phyloP scores from a whole-genome alignment of 2,888 invertebrate species.

The Metopia argyrocephala region DNA sequence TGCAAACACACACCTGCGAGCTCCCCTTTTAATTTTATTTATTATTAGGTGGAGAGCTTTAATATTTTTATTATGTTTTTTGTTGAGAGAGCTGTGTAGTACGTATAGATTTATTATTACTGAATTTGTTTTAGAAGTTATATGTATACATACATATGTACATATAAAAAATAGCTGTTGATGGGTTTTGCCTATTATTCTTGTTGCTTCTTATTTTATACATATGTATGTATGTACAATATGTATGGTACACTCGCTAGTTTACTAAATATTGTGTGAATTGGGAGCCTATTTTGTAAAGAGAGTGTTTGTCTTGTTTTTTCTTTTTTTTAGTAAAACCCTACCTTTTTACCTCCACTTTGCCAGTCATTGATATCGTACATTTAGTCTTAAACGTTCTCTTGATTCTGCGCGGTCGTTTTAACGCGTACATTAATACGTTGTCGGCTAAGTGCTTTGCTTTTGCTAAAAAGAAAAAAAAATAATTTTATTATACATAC shows the following conservation, averaged over 20 bases:
- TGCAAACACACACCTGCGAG: conserved; percentile 57
- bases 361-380: conserved; percentile 61
- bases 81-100: conserved; percentile 2
- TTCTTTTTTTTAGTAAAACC: conserved; percentile 30
- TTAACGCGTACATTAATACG: conserved; percentile 50
- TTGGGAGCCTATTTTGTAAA: conserved; percentile 43
- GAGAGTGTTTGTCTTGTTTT: conserved; percentile 14
- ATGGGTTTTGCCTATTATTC: conserved; percentile 62
- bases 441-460: conserved; percentile 1
- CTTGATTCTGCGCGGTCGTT: conserved; percentile 77
- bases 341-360: conserved; percentile 59
- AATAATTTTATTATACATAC: conserved; percentile 12
- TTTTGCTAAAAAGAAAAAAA: conserved; percentile 14
- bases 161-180: conserved; percentile 32
- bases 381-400: conserved; percentile 76
- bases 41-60: background rate
- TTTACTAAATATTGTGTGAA: conserved; percentile 49
- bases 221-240: too few relatives aligned
- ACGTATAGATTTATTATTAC: conserved; percentile 9
- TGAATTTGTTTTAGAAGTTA: too few relatives aligned
- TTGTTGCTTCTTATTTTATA: conserved; percentile 49
- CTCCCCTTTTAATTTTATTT: conserved; percentile 35
- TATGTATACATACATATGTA: too few relatives aligned
- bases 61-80: background rate
- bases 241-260: too few relatives aligned